Conservation (phyloP, 2,797 vertebrate species). For the Morus bassanus region DNA sequence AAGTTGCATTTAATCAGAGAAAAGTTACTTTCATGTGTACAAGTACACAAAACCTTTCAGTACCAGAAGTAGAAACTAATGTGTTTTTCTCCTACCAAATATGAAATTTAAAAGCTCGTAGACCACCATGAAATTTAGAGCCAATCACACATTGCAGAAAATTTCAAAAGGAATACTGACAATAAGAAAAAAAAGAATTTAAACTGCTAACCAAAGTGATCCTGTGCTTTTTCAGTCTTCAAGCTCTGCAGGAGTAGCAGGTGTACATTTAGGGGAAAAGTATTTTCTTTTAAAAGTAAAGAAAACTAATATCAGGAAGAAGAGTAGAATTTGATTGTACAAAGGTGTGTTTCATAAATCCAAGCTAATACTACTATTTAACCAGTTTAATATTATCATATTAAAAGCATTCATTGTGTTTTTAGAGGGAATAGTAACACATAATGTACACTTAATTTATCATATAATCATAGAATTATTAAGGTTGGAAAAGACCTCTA, state of each 20-base stretch:
- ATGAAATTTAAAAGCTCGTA: not conserved
- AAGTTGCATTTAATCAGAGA: not conserved
- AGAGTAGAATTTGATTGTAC: not conserved
- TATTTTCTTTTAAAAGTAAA: not conserved
- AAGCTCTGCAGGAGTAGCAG: not conserved
- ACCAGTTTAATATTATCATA: not conserved
- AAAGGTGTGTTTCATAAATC: not conserved
- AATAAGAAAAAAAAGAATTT: not conserved
- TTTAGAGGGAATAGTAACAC: not conserved
- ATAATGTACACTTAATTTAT: not conserved
- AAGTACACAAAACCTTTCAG: not conserved
- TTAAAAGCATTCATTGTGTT: not conserved
- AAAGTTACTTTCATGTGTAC: not conserved
- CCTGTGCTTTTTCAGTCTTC: not conserved
- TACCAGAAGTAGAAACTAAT: not conserved
- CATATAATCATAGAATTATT: no score
- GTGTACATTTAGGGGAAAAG: not conserved
- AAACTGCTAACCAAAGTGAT: conserved; percentile 7
- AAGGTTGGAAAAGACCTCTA: no score
- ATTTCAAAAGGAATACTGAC: not conserved
- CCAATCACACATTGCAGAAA: not conserved
- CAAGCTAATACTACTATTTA: not conserved
- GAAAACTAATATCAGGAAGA: not conserved
- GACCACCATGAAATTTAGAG: not conserved
- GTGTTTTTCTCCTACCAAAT: not conserved